These are phyloP conservation scores for Endotricha flammealis DNA, from an alignment of 2,888 invertebrate species.

Conservation along the genomic window DNA sequence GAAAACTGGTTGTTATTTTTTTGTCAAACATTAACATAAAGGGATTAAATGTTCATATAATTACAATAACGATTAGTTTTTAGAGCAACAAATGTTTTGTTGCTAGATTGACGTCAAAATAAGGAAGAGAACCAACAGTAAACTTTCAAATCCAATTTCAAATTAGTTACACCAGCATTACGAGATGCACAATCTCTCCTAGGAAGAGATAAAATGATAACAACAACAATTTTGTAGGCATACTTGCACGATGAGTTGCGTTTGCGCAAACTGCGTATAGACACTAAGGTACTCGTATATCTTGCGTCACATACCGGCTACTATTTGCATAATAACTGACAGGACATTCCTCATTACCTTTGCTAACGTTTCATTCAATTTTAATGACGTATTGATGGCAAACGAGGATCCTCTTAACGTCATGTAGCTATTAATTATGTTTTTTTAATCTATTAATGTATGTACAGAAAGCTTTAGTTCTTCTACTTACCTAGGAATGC, in stretches of 20 bases:
- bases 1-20: too few species aligned
- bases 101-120: too few species aligned
- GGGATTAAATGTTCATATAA: too few species aligned
- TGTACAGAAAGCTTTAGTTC: too few species aligned
- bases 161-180: not conserved
- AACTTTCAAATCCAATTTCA: too few species aligned
- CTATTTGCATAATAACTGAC: conserved; percentile 15
- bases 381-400: conserved; percentile 1
- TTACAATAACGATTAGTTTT: not conserved
- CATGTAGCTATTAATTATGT: too few species aligned
- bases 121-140: too few species aligned
- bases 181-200: conserved; percentile 12
- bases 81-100: not conserved
- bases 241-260: not conserved
- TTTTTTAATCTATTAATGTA: too few species aligned
- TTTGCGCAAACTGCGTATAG: not conserved
- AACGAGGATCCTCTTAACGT: conserved; percentile 4
- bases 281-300: not conserved
- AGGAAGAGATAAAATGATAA: conserved; percentile 1
- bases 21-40: too few species aligned
- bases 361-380: conserved; percentile 1
- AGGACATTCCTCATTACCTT: conserved; percentile 9
- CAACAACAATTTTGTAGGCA: not conserved
- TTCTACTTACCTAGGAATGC: too few species aligned
- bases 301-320: conserved; percentile 7